Conservation (phyloP, 2,888 invertebrate genomes). For the Eurytoma californica region DNA sequence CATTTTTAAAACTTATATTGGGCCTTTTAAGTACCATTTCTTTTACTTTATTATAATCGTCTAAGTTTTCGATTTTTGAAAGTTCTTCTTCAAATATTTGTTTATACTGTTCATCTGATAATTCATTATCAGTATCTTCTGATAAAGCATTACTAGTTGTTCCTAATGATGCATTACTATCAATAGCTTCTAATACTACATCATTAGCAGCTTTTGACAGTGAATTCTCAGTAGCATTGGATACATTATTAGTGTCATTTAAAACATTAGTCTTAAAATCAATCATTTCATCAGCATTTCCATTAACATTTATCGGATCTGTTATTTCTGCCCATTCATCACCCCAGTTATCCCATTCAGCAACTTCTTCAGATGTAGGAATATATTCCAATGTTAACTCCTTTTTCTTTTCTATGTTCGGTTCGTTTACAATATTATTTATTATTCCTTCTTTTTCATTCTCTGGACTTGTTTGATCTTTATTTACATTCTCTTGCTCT, state of each 20-base stretch:
- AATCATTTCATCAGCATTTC: neutral
- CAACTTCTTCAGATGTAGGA: slow-evolving; percentile 20
- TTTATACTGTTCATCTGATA: slow-evolving; percentile 65
- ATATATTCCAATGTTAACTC: slow-evolving; percentile 29
- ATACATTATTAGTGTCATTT: slow-evolving; percentile 28
- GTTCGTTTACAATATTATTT: slow-evolving; percentile 6
- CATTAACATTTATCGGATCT: slow-evolving; percentile 9
- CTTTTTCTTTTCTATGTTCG: slow-evolving; percentile 23
- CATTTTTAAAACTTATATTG: slow-evolving; percentile 57
- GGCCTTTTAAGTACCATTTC: slow-evolving; percentile 64
- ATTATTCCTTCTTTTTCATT: neutral
- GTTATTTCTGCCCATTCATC: slow-evolving; percentile 48
- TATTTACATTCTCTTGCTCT: neutral
- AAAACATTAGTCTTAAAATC: slow-evolving; percentile 1
- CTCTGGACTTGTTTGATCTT: neutral
- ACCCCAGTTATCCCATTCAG: slow-evolving; percentile 49
- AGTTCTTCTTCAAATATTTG: slow-evolving; percentile 62
- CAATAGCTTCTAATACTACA: no score
- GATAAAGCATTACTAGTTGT: no score
- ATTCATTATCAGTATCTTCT: slow-evolving; percentile 41
- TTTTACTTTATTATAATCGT: slow-evolving; percentile 65
- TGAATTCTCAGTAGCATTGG: no score
- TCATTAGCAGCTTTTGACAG: no score
- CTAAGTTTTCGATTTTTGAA: slow-evolving; percentile 59
- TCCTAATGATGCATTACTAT: no score